Evolutionary conservation across 2,797 vertebrate genomes (phyloP).

Genomic region (Enteromius unitaeniatus): DNA sequence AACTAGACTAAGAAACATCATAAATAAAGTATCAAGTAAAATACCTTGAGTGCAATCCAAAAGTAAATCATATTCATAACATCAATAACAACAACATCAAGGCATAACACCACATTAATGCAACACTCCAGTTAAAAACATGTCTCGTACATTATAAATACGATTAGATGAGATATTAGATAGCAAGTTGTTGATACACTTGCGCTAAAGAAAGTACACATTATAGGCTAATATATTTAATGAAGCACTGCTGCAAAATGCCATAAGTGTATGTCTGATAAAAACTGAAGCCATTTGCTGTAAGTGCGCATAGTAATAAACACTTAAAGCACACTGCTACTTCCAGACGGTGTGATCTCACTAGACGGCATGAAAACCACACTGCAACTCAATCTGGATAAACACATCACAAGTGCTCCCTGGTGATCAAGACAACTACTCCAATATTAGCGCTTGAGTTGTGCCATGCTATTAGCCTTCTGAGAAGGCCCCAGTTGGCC

Average conservation of each 20-base stretch:
- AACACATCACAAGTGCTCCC: conserved; percentile 18
- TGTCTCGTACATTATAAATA: not conserved
- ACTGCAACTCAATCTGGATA: conserved; percentile 50
- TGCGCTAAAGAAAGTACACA: not conserved
- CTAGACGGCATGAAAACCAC: conserved; percentile 21
- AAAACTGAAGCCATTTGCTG: conserved; percentile 22
- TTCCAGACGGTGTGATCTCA: conserved; percentile 31
- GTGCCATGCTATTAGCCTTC: not conserved
- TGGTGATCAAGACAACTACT: conserved; percentile 13
- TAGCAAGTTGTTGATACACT: not conserved
- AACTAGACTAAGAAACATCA: not conserved
- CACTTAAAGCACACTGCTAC: not conserved
- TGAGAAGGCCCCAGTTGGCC: not conserved
- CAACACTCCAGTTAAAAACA: not conserved
- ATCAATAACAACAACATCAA: not conserved
- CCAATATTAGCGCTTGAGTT: conserved; percentile 31
- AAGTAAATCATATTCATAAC: not conserved
- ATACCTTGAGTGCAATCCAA: not conserved
- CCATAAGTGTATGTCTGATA: not conserved
- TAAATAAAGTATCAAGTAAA: not conserved
- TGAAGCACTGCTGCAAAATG: not conserved
- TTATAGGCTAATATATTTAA: not conserved
- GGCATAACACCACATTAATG: not conserved
- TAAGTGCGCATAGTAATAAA: conserved; percentile 5
- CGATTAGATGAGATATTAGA: not conserved